These are phyloP conservation scores for Xanthia icteritia DNA, from an alignment of 2,888 invertebrate species.

Conservation along the genomic window DNA sequence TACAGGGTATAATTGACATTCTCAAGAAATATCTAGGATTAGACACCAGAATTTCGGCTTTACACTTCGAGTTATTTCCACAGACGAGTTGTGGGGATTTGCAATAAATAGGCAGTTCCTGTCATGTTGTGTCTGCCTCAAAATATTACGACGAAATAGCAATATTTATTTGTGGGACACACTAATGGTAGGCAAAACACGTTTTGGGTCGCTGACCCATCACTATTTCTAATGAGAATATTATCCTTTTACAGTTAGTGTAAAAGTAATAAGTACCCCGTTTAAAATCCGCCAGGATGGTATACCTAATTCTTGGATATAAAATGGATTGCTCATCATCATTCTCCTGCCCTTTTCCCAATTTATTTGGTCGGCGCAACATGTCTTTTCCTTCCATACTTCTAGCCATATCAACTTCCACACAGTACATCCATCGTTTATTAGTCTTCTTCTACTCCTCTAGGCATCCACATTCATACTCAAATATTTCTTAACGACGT, in stretches of 20 bases:
- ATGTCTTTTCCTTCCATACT: background rate
- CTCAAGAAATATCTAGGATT: conserved; percentile 53
- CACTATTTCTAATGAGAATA: background rate
- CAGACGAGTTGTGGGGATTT: conserved; percentile 17
- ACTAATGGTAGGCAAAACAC: background rate
- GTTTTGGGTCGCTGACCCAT: background rate
- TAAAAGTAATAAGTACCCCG: background rate
- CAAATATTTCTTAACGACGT: background rate
- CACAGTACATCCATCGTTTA: background rate
- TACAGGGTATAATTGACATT: conserved; percentile 60
- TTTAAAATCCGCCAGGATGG: too few species aligned
- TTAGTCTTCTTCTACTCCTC: background rate
- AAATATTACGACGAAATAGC: background rate
- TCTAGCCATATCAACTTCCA: background rate
- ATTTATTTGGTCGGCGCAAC: background rate
- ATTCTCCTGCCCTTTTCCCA: background rate
- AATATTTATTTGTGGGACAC: background rate
- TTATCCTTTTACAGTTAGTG: background rate
- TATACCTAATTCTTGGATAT: background rate
- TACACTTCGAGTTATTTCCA: conserved; percentile 5
- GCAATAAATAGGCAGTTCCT: conserved; percentile 7
- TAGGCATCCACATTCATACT: background rate
- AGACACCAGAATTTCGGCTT: conserved; percentile 8
- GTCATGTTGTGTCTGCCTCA: conserved; percentile 22
- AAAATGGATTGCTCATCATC: background rate